A percentile compares a stretch with the other conserved stretches of the same genome.
These are phyloP conservation scores for Drosophila birchii DNA, from an alignment of 2,888 invertebrate genomes.

Conservation along the genomic window DNA sequence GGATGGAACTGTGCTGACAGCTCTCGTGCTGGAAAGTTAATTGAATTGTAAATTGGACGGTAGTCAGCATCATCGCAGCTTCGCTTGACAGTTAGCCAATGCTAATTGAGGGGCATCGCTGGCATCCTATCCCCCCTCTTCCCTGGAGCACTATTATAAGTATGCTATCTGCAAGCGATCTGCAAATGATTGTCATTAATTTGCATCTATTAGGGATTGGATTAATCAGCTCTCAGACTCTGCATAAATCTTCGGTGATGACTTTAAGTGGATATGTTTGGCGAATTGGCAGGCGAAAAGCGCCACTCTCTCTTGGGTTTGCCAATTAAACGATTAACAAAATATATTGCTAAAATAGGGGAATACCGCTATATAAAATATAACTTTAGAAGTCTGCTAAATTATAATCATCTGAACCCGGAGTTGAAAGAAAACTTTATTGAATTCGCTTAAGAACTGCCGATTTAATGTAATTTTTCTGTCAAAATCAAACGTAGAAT, in stretches of 20 bases:
- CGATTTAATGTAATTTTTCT: background rate
- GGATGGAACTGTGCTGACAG: constrained; percentile 59
- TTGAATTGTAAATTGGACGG: constrained; percentile 71
- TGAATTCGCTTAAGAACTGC: background rate
- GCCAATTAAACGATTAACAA: background rate
- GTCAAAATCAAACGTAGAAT: background rate
- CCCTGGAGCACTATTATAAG: constrained; percentile 22
- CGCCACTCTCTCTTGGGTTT: constrained; percentile 14
- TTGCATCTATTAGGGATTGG: constrained; percentile 43
- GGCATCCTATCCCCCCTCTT: constrained; percentile 9
- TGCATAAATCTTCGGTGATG: constrained; percentile 19
- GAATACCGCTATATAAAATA: background rate
- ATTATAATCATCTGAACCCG: background rate
- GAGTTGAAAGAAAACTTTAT: background rate
- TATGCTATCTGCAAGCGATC: constrained; percentile 40
- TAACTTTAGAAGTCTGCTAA: fast-evolving
- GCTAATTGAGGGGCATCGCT: constrained; percentile 63
- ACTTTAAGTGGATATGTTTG: constrained; percentile 16
- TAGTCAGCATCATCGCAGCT: constrained; percentile 36
- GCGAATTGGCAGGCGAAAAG: constrained; percentile 7
- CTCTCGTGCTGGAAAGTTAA: constrained; percentile 64
- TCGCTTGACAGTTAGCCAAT: constrained; percentile 14
- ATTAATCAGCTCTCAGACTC: constrained; percentile 25
- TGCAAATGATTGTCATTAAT: constrained; percentile 51
- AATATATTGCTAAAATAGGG: background rate